Percentiles rank a stretch among this genome's conserved stretches.
Evolutionary conservation across 2,888 invertebrate species (phyloP).

Genomic region (Camptogramma bilineatum): DNA sequence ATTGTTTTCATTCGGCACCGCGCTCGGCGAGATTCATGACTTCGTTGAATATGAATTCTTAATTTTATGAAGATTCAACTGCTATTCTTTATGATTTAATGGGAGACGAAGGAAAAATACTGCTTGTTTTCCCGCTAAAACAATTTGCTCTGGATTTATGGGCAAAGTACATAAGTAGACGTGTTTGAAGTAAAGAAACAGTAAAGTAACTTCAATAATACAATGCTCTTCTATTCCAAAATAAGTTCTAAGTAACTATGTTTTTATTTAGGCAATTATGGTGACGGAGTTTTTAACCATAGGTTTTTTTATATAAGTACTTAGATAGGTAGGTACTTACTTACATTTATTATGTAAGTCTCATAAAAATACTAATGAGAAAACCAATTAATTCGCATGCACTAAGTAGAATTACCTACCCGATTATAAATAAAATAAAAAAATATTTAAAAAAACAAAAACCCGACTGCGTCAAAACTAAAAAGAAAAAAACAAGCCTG

Average conservation of each 20-base stretch:
- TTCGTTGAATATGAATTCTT: slow-evolving; percentile 82
- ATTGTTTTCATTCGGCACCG: slow-evolving; percentile 75
- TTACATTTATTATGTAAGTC: too few relatives aligned
- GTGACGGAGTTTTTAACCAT: too few relatives aligned
- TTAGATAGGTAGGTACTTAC: too few relatives aligned
- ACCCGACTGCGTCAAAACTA: too few relatives aligned
- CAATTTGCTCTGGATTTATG: slow-evolving; percentile 38
- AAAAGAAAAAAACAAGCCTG: too few relatives aligned
- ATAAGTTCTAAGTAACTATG: neutral
- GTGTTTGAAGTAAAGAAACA: neutral
- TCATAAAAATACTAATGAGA: too few relatives aligned
- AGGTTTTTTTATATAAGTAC: too few relatives aligned
- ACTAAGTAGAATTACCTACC: too few relatives aligned
- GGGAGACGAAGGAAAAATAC: slow-evolving; percentile 47
- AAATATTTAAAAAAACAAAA: too few relatives aligned
- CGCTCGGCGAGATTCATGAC: slow-evolving; percentile 72
- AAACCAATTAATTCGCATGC: too few relatives aligned
- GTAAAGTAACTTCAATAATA: neutral
- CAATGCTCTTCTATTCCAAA: neutral
- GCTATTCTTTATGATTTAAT: slow-evolving; percentile 70
- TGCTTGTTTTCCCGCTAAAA: slow-evolving; percentile 41
- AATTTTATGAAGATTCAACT: slow-evolving; percentile 81
- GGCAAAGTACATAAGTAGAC: neutral
- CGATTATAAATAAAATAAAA: too few relatives aligned
- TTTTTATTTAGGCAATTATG: neutral